Evolutionary conservation across 2,888 invertebrate genomes (phyloP).

Genomic region (Lamproptera curius): DNA sequence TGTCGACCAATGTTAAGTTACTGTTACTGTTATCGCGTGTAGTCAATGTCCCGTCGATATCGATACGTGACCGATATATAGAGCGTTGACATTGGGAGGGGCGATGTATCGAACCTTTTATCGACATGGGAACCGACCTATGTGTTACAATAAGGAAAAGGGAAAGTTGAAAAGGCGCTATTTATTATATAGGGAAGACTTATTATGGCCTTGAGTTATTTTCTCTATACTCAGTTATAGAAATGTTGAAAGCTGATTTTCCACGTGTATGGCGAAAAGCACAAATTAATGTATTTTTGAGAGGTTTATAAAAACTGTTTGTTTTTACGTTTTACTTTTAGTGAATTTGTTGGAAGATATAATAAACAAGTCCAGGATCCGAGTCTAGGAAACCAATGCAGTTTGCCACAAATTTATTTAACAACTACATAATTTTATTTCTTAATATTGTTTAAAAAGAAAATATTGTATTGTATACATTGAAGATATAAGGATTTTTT

Average conservation of each 20-base stretch:
- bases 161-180: too few relatives aligned
- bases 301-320: too few relatives aligned
- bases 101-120: slow-evolving; percentile 4
- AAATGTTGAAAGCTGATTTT: background rate
- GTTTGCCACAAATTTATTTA: too few relatives aligned
- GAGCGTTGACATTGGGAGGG: slow-evolving; percentile 18
- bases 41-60: slow-evolving; percentile 11
- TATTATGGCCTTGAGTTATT: background rate
- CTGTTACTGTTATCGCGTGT: slow-evolving; percentile 6
- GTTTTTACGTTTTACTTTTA: too few relatives aligned
- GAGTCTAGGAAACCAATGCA: too few relatives aligned
- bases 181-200: too few relatives aligned
- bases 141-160: background rate
- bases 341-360: too few relatives aligned
- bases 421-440: too few relatives aligned
- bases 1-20: slow-evolving; percentile 1
- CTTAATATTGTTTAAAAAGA: too few relatives aligned
- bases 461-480: too few relatives aligned
- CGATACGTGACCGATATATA: slow-evolving; percentile 13
- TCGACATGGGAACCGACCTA: background rate
- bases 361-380: too few relatives aligned
- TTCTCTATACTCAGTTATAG: background rate
- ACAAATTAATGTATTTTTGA: background rate
- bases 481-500: too few relatives aligned
- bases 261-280: background rate